Evolutionary conservation across 2,797 vertebrate genomes (phyloP), one percentile per base, ranked within the genome.

Genomic region (Molothrus aeneus): DNA sequence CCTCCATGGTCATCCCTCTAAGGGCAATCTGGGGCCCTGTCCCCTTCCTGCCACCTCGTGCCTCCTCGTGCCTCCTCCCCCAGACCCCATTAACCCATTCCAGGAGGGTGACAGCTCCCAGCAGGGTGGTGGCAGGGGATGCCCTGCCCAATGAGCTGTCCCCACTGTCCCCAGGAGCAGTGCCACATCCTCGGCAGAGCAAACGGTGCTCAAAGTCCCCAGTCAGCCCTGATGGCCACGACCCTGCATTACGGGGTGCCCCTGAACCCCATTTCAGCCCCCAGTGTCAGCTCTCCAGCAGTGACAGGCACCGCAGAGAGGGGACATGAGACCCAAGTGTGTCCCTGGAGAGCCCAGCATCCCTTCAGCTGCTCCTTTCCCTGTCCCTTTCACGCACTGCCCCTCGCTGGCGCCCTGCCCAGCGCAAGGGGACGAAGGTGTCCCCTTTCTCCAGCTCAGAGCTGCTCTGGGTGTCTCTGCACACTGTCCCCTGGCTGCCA

Each of bases 181-280:
- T 3, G 8, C 1, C 31, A 2, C 47, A 38, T 66, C 29, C 70
- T 82, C 5, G 1, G n/a, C 68, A 90, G 18, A 72, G 36, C 36
- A 54, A 36, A 0, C 0, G 0, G 21, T 10, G 31, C 72, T 38
- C 36, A 0, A 18, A 63, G n/a, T 21, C 51, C 74, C 48, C n/a
- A 40, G 43, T 3, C 51, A 51, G 47, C 51, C 40, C 31, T 21
- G 28, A 1, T 36, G 70, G 47, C 38, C 64, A 47, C 1, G 2
- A 47, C 31, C 64, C 19, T 38, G 36, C 61, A 12, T 32, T 22
- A 4, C 11, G 43, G 28, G 36, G 22, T 32, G 40, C 11, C 48
- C 45, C 9, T 25, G 60, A 73, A 32, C 16, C n/a, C 48, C 31
- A 10, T 7, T 48, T 36, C n/a, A 60, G 32, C 15, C 38, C 15